phyloP scores from a whole-genome alignment of 2,797 vertebrate genomes.

The Decapterus maruadsi region DNA sequence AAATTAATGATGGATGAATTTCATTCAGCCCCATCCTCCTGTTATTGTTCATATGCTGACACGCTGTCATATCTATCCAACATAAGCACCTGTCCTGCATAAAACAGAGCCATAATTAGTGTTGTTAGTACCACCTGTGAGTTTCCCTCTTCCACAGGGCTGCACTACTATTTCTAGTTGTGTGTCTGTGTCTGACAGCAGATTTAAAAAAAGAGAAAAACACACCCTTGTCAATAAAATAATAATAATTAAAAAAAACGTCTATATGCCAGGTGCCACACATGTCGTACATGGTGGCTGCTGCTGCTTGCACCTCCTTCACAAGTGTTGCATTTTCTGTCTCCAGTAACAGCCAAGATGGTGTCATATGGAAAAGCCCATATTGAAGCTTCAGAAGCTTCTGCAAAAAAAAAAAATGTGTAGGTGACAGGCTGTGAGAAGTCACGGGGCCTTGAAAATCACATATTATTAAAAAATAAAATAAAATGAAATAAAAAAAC shows the following conservation, averaged over 20 bases:
- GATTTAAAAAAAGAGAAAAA: not conserved
- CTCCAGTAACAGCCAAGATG: conserved; percentile 1
- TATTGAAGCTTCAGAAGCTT: not conserved
- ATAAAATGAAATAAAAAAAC: too few relatives aligned
- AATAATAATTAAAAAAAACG: not conserved
- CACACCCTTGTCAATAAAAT: not conserved
- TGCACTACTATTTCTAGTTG: not conserved
- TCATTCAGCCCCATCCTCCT: not conserved
- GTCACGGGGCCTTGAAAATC: not conserved
- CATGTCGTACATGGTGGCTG: not conserved
- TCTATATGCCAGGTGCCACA: not conserved
- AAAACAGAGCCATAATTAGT: not conserved
- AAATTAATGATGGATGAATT: not conserved
- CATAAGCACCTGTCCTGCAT: not conserved
- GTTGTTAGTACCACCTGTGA: not conserved
- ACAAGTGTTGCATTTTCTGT: not conserved
- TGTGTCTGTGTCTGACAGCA: too few relatives aligned
- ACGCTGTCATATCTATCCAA: not conserved
- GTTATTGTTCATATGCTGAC: not conserved
- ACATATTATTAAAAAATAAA: not conserved
- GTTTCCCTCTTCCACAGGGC: not conserved
- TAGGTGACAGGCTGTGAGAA: conserved; percentile 4
- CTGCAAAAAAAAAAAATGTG: not conserved
- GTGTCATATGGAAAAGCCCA: not conserved
- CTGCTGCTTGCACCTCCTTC: not conserved